These are phyloP conservation scores for Poliocrania exsul DNA, from an alignment of 2,797 vertebrate genomes.

Conservation along the genomic window DNA sequence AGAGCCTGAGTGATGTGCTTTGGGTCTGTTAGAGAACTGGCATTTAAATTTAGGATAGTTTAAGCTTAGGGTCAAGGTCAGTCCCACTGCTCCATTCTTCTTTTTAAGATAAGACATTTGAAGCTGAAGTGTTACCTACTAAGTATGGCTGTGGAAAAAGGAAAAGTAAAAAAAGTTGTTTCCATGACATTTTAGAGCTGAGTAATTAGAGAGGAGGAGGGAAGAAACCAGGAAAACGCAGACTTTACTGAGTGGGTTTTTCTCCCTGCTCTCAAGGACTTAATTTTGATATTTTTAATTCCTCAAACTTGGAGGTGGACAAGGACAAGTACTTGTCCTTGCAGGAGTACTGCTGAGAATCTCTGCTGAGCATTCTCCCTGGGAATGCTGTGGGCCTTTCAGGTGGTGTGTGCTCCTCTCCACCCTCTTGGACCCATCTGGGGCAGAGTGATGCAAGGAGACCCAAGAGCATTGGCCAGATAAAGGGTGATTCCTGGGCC, in stretches of 20 bases:
- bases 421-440: background rate
- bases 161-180: background rate
- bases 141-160: background rate
- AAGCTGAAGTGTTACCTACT: background rate
- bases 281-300: background rate
- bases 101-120: background rate
- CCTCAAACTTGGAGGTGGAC: background rate
- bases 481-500: background rate
- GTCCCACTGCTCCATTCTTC: background rate
- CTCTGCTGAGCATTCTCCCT: background rate
- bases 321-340: background rate
- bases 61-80: conserved; percentile 8
- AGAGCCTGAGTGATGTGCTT: background rate
- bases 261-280: background rate
- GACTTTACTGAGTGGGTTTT: background rate
- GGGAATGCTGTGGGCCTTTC: background rate
- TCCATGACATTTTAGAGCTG: background rate
- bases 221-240: background rate
- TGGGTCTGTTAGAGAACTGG: background rate
- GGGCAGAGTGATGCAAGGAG: background rate
- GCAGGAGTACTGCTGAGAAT: background rate
- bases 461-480: background rate
- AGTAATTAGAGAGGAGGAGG: background rate
- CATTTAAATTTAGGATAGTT: background rate
- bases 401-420: background rate